Evolutionary conservation across 2,888 invertebrate species (phyloP), one percentile per base, ranked within the genome.

Genomic region (Drosophila imparisetae): DNA sequence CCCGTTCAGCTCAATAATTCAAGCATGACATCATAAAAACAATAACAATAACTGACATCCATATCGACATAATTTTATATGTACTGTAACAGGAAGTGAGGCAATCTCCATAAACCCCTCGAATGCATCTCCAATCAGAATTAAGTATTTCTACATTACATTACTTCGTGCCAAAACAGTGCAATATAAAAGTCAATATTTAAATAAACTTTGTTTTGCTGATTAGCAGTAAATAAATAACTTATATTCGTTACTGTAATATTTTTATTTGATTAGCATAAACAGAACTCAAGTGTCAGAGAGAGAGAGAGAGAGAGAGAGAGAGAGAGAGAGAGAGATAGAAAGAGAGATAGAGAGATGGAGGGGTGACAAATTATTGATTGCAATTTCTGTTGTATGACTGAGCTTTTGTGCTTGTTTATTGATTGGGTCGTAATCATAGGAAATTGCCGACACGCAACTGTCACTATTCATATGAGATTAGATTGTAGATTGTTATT

Each of bases 1-100:
- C 70, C 57, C 66, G 68, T 69, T 83, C 83, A 77, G 82, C 82
- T 83, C 80, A 81, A 86, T 75, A 76, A 75, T 80, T 83, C 73
- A 82, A 72, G 86, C 78, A 71, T 88, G 82, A 86, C 67, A 77
- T 76, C 72, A 77, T 68, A 72, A 75, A 58, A 71, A 87, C 74
- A 82, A 80, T 72, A 45, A 8, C 38, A 38, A 38, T 8, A 38
- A 38, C 69, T 72, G 62, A 62, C 45, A 49, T 50, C 42, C 38
- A 30, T 42, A 55, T 55, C 36, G 36, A 54, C 30, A 30, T 54
- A 27, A 18, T 34, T 24, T 24, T n/a, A 52, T 13, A 32, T 21
- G 27, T 30, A 32, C 45, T 53, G 42, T 24, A 62, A 29, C 13
- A 24, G 36, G 27, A 50, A 60, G 13, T 50, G 21, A 27, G 29